Evolutionary conservation across 1,140 invertebrate species (phyloP), one percentile per base, ranked within the genome.

Genomic region (Charaxes varanes): DNA sequence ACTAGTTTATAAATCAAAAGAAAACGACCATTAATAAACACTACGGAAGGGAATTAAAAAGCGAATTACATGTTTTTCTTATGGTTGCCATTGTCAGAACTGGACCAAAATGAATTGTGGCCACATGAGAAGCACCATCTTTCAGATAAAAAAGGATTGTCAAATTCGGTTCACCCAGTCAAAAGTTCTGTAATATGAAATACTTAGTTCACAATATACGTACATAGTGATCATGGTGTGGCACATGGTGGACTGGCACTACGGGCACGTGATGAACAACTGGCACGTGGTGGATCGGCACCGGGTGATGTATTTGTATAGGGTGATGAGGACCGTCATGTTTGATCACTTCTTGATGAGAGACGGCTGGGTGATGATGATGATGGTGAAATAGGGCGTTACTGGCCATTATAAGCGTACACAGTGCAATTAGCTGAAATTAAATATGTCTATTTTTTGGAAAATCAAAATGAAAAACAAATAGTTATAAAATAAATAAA

Each of bases 211-310:
- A n/a, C 2, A 22, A n/a, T 22, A 14, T 38, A 73, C 80, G 79
- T 46, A 84, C 80, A 44, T 81, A 73, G 47, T 79, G 71, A 21
- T 84, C 77, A 41, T 77, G 70, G 38, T 74, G 68, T 10, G 59
- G 59, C 3, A 63, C 41, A 26, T 66, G 66, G 16, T 58, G 66
- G 8, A 61, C 15, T n/a, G 60, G 66, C 4, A 62, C 26, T 6
- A 46, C 41, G n/a, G 64, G 65, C 4, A 55, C 41, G 28, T 59
- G 63, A 28, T 64, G 61, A 11, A 0, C 4, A 3, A 47, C 21
- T 2, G 56, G 60, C 0, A 55, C 30, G 10, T 64, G 59, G 26
- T 62, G 61, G 1, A 62, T 54, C 6, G 56, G 46, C n/a, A 59
- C 44, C 31, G 55, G 67, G 55, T 62, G 63, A 38, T 58, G 65